A percentile compares a stretch with the other conserved stretches of the same genome.
Evolutionary conservation across 1,140 invertebrate species (phyloP).

Genomic region (Heliconius hermathena): DNA sequence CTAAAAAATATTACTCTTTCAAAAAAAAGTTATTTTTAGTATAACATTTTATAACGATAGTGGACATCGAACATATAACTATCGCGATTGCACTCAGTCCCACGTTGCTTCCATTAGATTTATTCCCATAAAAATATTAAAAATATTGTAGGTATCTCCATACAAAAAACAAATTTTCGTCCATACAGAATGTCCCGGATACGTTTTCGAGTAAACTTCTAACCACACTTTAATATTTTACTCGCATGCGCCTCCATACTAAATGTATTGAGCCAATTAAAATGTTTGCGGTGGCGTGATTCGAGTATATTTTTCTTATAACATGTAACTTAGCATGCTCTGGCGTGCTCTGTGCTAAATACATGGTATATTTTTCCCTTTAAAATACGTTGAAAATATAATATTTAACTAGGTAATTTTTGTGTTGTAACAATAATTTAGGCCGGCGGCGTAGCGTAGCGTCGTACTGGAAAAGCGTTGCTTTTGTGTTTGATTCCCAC

Average conservation of each 20-base stretch:
- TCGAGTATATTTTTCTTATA: conserved; percentile 44
- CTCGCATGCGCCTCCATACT: conserved; percentile 36
- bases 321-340: conserved; percentile 50
- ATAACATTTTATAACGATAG: too few relatives aligned
- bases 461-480: too few relatives aligned
- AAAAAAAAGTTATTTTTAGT: too few relatives aligned
- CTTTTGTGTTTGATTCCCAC: too few relatives aligned
- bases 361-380: neutral
- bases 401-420: neutral
- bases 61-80: too few relatives aligned
- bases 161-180: neutral
- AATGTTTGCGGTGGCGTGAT: conserved; percentile 53
- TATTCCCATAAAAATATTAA: too few relatives aligned
- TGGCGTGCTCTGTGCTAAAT: conserved; percentile 40
- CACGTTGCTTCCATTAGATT: too few relatives aligned
- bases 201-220: conserved; percentile 30
- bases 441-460: too few relatives aligned
- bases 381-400: neutral
- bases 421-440: neutral
- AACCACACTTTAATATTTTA: conserved; percentile 32
- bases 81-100: too few relatives aligned
- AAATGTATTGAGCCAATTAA: conserved; percentile 48
- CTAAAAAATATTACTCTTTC: neutral
- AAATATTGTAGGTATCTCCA: neutral
- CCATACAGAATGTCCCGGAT: neutral